Evolutionary conservation across 1,140 invertebrate genomes (phyloP), one percentile per base, ranked within the genome.

Genomic region (Dinoponera quadriceps): DNA sequence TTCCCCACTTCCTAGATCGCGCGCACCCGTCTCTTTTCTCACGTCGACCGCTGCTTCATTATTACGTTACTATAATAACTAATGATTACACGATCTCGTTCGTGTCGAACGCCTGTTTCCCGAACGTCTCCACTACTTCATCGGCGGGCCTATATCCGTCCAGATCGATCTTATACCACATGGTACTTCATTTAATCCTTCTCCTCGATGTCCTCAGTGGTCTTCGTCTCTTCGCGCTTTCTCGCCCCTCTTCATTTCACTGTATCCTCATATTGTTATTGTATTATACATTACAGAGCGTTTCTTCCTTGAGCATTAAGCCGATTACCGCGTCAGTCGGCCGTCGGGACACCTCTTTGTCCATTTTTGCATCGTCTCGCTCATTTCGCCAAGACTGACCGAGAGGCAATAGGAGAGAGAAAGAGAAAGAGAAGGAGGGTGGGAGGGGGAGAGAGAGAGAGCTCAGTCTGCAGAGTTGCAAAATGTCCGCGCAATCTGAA

Each of bases 401-500:
- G 25, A 66, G 49, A 44, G 51, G 48, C 22, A 33, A 75, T 13
- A 63, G 25, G 16, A 14, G 16, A 20, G n/a, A 0, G 11, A 65
- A 20, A 0, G 2, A 65, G 29, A 1, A 27, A 65, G 0, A 1
- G 0, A 44, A 29, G 13, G 0, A 20, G 20, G 2, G 7, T 5
- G 5, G 29, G 22, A n/a, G 18, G 0, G 51, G 11, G 54, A 75
- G 33, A 29, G 51, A 66, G 33, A 29, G 44, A 49, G 65, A 59
- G 63, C 18, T 65, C 65, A 27, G 49, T 13, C 22, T 22, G 69
- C 54, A 9, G 11, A 71, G 44, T 49, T 38, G 77, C 33, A 75
- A 85, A 85, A 85, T 65, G 59, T 49, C 51, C 75, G 49, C 20
- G 80, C 63, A 71, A 85, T 51, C 57, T 66, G 77, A 88, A 88